A percentile compares a stretch with the other conserved stretches of the same genome.
Evolutionary conservation across 2,113 vertebrate species (phyloP).

Genomic region (Syngnathus scovelli): DNA sequence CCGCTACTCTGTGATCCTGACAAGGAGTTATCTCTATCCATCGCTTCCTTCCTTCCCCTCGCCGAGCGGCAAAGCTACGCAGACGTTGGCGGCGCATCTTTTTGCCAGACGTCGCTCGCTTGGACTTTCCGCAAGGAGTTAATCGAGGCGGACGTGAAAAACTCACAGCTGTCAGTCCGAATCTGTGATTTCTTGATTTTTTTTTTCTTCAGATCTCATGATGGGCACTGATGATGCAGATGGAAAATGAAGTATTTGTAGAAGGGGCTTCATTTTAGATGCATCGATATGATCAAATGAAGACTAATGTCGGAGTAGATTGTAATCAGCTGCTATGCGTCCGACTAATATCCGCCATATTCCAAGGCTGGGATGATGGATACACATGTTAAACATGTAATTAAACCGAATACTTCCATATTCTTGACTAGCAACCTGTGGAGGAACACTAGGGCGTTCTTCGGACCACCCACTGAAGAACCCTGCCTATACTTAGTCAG

Average conservation of each 20-base stretch:
- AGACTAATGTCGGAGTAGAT: not conserved
- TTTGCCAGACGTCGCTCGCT: slow-evolving; percentile 49
- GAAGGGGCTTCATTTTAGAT: slow-evolving; percentile 11
- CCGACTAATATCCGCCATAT: not conserved
- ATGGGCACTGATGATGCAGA: not conserved
- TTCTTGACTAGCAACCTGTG: slow-evolving; percentile 33
- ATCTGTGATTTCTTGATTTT: slow-evolving; percentile 21
- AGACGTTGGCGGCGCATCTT: slow-evolving; percentile 42
- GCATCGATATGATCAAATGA: not conserved
- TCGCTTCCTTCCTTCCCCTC: slow-evolving; percentile 57
- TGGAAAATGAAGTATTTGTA: slow-evolving; percentile 24
- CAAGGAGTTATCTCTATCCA: slow-evolving; percentile 47
- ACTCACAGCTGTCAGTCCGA: slow-evolving; percentile 46
- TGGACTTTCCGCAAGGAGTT: slow-evolving; percentile 53
- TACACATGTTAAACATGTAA: not conserved
- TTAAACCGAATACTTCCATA: not conserved
- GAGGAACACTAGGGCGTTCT: slow-evolving; percentile 20
- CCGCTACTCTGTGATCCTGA: slow-evolving; percentile 57
- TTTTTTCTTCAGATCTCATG: slow-evolving; percentile 8
- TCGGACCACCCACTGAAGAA: not conserved
- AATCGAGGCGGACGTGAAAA: slow-evolving; percentile 61
- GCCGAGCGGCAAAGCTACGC: slow-evolving; percentile 43
- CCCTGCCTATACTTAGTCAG: not conserved
- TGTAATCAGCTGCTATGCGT: not conserved
- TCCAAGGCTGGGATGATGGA: not conserved